These are phyloP conservation scores for Kobus ellipsiprymnus DNA, from an alignment of 2,113 vertebrate species.

Conservation along the genomic window DNA sequence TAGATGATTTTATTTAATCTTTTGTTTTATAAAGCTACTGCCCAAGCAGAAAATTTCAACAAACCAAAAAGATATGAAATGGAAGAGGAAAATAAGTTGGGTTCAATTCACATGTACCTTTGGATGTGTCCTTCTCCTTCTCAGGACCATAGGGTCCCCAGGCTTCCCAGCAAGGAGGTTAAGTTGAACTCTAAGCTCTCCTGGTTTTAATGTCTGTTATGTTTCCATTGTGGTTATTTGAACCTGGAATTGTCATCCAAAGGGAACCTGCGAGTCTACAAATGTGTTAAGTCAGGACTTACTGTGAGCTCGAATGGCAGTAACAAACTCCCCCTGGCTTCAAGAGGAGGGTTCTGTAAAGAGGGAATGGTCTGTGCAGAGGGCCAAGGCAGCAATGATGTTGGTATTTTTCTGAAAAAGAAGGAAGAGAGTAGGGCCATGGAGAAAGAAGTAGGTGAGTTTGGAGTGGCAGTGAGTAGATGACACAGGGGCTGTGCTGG, in stretches of 20 bases:
- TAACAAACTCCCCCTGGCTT: background rate
- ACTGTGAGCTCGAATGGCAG: background rate
- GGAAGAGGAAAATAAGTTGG: background rate
- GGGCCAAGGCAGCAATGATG: too few species aligned
- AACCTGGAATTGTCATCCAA: background rate
- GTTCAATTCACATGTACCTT: background rate
- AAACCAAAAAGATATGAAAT: background rate
- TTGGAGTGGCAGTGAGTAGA: background rate
- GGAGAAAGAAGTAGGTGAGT: background rate
- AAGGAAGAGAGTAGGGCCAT: too few species aligned
- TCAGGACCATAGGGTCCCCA: background rate
- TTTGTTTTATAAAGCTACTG: background rate
- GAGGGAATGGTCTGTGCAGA: too few species aligned
- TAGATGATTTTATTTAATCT: background rate
- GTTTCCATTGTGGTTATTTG: background rate
- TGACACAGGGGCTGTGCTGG: background rate
- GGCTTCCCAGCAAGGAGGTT: background rate
- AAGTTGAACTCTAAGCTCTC: too few species aligned
- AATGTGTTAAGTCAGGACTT: background rate
- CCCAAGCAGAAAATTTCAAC: background rate
- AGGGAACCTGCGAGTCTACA: background rate
- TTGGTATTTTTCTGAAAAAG: too few species aligned
- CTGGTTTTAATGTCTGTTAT: background rate
- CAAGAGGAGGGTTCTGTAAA: too few species aligned
- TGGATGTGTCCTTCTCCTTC: background rate